Evolutionary conservation across 2,888 invertebrate genomes (phyloP).

Genomic region (Lepidonotus clava): DNA sequence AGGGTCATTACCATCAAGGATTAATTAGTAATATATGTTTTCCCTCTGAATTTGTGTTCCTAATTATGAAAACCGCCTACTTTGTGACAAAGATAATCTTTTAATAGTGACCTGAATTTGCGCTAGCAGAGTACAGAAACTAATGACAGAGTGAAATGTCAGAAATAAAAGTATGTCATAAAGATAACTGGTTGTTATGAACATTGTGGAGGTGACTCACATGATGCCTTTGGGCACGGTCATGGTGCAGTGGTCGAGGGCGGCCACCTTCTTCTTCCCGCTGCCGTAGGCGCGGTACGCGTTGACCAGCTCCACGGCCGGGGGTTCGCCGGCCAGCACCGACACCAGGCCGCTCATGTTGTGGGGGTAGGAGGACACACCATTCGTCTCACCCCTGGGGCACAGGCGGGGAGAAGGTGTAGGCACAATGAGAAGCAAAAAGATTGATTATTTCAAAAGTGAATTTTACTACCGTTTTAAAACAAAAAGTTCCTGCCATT

Average conservation of each 20-base stretch:
- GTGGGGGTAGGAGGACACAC: too few species aligned
- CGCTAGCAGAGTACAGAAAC: background rate
- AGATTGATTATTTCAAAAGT: too few species aligned
- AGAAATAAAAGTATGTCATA: background rate
- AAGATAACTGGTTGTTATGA: slow-evolving; percentile 71
- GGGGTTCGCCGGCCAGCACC: background rate
- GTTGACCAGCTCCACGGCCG: slow-evolving; percentile 50
- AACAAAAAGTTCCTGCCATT: too few species aligned
- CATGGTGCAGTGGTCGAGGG: slow-evolving; percentile 93
- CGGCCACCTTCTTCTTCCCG: slow-evolving; percentile 91
- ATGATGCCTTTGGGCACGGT: slow-evolving; percentile 96
- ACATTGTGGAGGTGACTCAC: slow-evolving; percentile 83
- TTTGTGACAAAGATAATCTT: too few species aligned
- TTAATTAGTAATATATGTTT: background rate
- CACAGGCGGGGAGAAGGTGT: too few species aligned
- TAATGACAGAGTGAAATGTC: background rate
- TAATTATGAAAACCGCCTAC: too few species aligned
- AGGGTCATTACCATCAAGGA: background rate
- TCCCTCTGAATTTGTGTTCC: too few species aligned
- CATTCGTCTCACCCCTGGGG: too few species aligned
- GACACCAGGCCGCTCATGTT: background rate
- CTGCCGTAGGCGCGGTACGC: slow-evolving; percentile 84
- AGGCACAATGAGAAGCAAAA: too few species aligned
- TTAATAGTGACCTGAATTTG: too few species aligned
- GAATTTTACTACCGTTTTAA: too few species aligned